phyloP scores from a whole-genome alignment of 1,140 invertebrate species.

The Teleopsis dalmanni region DNA sequence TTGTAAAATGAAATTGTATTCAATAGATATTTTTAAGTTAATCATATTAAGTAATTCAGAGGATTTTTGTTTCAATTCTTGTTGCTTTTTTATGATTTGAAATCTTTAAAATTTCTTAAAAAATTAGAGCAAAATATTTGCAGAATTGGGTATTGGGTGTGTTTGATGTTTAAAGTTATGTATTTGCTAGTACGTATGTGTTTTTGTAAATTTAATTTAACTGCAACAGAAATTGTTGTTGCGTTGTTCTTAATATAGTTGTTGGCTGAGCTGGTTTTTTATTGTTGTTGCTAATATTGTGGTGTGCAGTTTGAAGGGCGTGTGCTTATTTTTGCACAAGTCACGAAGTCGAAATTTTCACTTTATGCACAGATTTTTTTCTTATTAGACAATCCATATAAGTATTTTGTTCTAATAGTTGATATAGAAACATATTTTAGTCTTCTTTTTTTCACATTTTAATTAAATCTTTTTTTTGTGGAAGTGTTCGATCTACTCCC shows the following conservation, averaged over 20 bases:
- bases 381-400: not conserved
- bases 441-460: no score
- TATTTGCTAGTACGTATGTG: not conserved
- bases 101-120: no score
- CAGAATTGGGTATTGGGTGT: not conserved
- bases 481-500: no score
- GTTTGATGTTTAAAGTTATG: not conserved
- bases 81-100: not conserved
- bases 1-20: no score
- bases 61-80: conserved; percentile 1
- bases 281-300: conserved; percentile 1
- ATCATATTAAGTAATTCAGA: conserved; percentile 1
- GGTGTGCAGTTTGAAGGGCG: conserved; percentile 1
- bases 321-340: no score
- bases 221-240: not conserved
- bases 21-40: conserved; percentile 6
- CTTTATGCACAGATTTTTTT: no score
- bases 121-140: no score
- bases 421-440: not conserved
- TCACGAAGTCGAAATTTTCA: no score
- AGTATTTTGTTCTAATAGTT: not conserved
- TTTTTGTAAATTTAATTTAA: not conserved
- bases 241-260: not conserved
- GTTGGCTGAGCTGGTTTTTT: not conserved
- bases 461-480: no score